Base-by-base conservation (phyloP, 2,888 invertebrate genomes). In the Xestia rhomboidea region DNA sequence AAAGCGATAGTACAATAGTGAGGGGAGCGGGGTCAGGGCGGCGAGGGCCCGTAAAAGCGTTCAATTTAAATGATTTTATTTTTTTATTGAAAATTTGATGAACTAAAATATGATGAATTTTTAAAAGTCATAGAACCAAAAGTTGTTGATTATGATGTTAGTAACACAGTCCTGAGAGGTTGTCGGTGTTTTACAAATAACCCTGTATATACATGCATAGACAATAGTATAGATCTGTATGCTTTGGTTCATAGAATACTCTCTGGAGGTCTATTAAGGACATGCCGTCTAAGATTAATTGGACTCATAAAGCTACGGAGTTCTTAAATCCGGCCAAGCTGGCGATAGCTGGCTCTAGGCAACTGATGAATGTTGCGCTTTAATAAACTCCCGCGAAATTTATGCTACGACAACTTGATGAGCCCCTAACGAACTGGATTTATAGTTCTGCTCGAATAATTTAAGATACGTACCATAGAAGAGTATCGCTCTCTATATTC, bases 261-360 rank as follows among this genome's bases (percentile, higher is more conserved):
- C 68, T 63, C 79, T 76, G 49, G 67, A 68, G 76, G 78, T 71
- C 79, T 77, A 77, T 75, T 79, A 81, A 69, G 51, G 63, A 44
- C 75, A 78, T 60, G 68, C 69, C 27, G 77, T 64, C 71, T 67
- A 54, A 74, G 80, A 87, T 83, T 81, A 81, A 86, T 82, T 78
- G 77, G 49, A 21, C 62, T 73, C 69, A 62, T 77, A 79, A 85
- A 78, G 75, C 81, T 81, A 72, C 60, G 62, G 27, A 38, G 46
- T 54, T 72, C 73, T 73, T 77, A 77, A 77, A 79, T 60, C 77
- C 4, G 11, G 24, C 1, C 76, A 57, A 38, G 75, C 41, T 68
- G 49, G 60, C 73, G 79, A 87, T 82, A 82, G 74, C 77, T 60
- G 51, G 41, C 15, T n/a, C 60, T 77, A 68, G 70, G n/a, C 67